These are phyloP conservation scores for Hippocampus mohnikei DNA, from an alignment of 2,113 vertebrate genomes.

Conservation along the genomic window DNA sequence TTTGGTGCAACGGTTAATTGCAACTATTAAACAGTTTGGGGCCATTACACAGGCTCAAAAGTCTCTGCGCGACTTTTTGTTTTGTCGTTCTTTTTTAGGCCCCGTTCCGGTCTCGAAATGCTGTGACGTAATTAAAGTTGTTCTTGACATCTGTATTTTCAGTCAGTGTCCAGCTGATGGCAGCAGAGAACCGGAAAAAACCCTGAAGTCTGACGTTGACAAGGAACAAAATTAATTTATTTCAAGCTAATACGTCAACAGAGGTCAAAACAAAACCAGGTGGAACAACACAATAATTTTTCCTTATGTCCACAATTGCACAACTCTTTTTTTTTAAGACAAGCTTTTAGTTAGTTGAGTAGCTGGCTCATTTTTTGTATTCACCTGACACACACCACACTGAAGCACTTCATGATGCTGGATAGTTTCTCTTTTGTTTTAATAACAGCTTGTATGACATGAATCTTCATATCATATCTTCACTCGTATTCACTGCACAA, in stretches of 20 bases:
- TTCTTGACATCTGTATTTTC: not conserved
- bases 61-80: conserved; percentile 2
- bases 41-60: conserved; percentile 8
- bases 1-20: conserved; percentile 35
- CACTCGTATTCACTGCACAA: not conserved
- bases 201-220: not conserved
- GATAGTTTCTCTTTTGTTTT: no score
- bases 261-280: not conserved
- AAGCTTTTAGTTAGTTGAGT: no score
- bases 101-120: not conserved
- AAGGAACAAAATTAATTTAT: not conserved
- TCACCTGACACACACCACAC: no score
- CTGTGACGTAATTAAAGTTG: not conserved
- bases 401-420: no score
- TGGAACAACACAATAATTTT: not conserved
- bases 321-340: no score
- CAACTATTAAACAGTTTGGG: conserved; percentile 16
- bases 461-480: not conserved
- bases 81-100: not conserved
- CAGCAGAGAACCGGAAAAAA: conserved; percentile 28
- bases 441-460: no score
- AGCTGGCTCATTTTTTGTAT: no score
- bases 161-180: conserved; percentile 31
- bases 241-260: not conserved
- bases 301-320: not conserved